Conservation (phyloP, 2,888 invertebrate species). For the Phlogophora meticulosa region DNA sequence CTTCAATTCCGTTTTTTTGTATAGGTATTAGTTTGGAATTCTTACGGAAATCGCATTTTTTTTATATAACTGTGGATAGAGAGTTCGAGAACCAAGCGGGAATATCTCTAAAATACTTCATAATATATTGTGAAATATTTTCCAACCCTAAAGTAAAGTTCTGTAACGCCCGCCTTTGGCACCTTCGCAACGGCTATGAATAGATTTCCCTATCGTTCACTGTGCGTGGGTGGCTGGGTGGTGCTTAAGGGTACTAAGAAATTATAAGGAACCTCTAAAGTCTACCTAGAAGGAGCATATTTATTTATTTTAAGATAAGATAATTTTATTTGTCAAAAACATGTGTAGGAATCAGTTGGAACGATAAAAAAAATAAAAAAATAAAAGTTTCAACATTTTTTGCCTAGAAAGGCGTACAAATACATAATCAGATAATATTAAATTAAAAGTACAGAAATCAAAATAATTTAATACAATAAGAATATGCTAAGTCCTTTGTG, state of each 20-base stretch:
- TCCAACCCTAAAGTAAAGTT: conserved; percentile 14
- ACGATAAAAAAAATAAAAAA: no score
- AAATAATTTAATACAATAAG: not conserved
- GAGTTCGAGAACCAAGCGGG: not conserved
- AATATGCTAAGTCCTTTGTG: not conserved
- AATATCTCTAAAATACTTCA: not conserved
- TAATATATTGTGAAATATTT: conserved; percentile 11
- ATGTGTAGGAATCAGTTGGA: no score
- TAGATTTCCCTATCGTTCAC: conserved; percentile 20
- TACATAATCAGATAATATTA: no score
- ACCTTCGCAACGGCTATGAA: conserved; percentile 15
- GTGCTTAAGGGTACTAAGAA: not conserved
- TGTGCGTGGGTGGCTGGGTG: conserved; percentile 2
- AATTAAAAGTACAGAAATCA: no score
- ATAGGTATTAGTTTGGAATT: not conserved
- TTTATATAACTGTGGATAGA: not conserved
- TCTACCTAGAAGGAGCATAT: no score
- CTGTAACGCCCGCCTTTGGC: conserved; percentile 1
- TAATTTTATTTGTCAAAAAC: no score
- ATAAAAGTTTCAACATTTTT: no score
- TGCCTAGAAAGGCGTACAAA: no score
- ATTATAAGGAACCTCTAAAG: not conserved
- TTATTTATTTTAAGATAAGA: no score
- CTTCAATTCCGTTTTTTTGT: no score
- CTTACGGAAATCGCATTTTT: not conserved